Evolutionary conservation across 2,797 vertebrate species (phyloP).

Genomic region (Darevskia nairensis): DNA sequence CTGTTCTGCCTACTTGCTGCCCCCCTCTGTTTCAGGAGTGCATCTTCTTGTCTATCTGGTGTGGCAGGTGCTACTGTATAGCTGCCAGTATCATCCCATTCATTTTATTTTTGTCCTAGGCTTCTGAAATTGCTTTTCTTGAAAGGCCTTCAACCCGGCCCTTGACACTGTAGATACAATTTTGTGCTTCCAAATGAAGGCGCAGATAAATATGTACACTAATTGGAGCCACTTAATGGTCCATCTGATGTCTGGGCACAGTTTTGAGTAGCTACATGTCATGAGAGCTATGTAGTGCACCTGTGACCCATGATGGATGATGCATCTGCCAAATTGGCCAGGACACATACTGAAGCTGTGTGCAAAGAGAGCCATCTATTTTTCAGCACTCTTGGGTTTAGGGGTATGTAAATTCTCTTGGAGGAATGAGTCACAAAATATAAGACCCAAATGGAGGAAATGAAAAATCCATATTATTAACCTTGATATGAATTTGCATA

Average conservation of each 20-base stretch:
- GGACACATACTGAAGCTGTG: slow-evolving; percentile 12
- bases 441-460: neutral
- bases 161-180: slow-evolving; percentile 34
- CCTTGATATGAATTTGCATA: neutral
- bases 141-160: neutral
- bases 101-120: neutral
- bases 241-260: slow-evolving; percentile 29
- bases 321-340: neutral
- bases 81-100: neutral
- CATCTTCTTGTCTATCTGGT: neutral
- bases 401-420: neutral
- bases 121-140: slow-evolving; percentile 33
- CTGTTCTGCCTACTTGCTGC: neutral
- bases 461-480: neutral
- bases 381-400: slow-evolving; percentile 1
- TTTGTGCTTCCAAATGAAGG: slow-evolving; percentile 24
- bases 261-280: slow-evolving; percentile 3
- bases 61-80: neutral
- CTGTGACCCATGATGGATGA: slow-evolving; percentile 10
- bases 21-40: neutral
- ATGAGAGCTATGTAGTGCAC: neutral
- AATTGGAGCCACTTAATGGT: slow-evolving; percentile 24
- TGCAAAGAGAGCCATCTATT: slow-evolving; percentile 1
- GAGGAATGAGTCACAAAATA: slow-evolving; percentile 8
- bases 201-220: slow-evolving; percentile 26